These are phyloP conservation scores for Sparidentex hasta DNA, from an alignment of 2,797 vertebrate genomes.

Conservation along the genomic window DNA sequence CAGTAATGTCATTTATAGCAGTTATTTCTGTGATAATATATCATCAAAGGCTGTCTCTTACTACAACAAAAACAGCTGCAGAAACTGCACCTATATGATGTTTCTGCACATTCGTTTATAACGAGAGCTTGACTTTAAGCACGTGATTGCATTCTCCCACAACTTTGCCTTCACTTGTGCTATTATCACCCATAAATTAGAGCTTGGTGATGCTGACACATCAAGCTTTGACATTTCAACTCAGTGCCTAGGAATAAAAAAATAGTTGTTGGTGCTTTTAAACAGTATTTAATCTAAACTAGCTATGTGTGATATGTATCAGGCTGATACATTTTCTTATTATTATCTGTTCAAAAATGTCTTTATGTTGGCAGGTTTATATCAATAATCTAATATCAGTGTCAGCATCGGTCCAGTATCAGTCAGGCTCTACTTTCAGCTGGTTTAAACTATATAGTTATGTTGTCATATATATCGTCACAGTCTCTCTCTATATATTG, in stretches of 20 bases:
- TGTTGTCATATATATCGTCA: too few species aligned
- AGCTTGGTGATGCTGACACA: neutral
- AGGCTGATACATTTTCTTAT: too few species aligned
- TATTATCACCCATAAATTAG: neutral
- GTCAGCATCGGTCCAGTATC: too few species aligned
- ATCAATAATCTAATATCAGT: too few species aligned
- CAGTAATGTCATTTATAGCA: too few species aligned
- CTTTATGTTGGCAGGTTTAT: too few species aligned
- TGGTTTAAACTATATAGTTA: too few species aligned
- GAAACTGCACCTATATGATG: neutral
- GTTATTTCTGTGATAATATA: neutral
- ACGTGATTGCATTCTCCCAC: neutral
- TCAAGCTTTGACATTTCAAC: neutral
- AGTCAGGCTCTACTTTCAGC: too few species aligned
- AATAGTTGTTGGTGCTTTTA: too few species aligned
- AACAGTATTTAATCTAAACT: neutral
- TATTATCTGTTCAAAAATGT: neutral
- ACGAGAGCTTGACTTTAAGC: too few species aligned
- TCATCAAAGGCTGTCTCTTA: neutral
- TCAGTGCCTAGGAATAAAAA: neutral
- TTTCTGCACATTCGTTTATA: neutral
- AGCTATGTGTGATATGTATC: neutral
- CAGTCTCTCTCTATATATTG: neutral
- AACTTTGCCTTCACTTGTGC: neutral
- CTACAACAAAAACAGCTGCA: neutral